Evolutionary conservation across 1,140 invertebrate genomes (phyloP).

Genomic region (Atta texana): DNA sequence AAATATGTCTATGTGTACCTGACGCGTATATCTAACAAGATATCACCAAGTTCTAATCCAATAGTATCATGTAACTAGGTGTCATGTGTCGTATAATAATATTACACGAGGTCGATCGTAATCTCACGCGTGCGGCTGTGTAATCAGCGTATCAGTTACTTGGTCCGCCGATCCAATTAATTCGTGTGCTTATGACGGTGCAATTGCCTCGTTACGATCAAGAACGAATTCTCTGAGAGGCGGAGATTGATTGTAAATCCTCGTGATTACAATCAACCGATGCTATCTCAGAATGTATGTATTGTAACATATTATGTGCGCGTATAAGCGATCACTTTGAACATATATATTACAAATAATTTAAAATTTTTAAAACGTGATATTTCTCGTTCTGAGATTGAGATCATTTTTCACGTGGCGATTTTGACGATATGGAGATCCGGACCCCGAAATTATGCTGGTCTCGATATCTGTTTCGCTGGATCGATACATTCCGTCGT

Average conservation of each 20-base stretch:
- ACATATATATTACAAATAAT: neutral
- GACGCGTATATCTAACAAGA: neutral
- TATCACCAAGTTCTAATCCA: conserved; percentile 47
- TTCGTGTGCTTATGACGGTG: neutral
- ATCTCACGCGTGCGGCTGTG: neutral
- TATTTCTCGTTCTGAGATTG: neutral
- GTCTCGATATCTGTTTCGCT: conserved; percentile 16
- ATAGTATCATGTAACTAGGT: conserved; percentile 32
- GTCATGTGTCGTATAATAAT: conserved; percentile 54
- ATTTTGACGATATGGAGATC: conserved; percentile 11
- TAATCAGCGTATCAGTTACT: conserved; percentile 45
- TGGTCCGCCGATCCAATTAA: conserved; percentile 47
- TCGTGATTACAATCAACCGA: neutral
- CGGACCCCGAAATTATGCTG: conserved; percentile 37
- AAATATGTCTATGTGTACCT: neutral
- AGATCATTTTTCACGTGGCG: neutral
- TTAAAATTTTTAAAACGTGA: neutral
- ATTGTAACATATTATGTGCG: neutral
- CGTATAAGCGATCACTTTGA: neutral
- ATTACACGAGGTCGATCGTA: conserved; percentile 37
- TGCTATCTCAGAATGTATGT: neutral
- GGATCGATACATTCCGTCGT: conserved; percentile 2
- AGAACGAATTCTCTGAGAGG: neutral
- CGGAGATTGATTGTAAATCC: neutral
- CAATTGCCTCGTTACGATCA: neutral